Base-by-base conservation (phyloP, 2,113 vertebrate species). In the Clarias batrachus region DNA sequence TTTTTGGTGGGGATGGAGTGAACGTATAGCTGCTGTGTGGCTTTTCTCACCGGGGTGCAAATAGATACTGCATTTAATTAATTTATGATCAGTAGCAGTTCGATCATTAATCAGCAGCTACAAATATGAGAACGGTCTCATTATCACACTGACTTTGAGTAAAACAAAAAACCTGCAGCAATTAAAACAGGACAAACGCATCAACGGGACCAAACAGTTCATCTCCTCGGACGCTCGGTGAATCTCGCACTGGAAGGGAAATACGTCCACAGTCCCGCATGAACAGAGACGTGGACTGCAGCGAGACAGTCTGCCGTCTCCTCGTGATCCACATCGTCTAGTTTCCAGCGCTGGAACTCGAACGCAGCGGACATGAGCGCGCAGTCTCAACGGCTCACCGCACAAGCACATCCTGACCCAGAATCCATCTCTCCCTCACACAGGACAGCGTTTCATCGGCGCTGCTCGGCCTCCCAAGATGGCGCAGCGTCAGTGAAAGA, bases 331-430 rank as follows among this genome's bases (percentile, higher is more conserved):
- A 59, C 41, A 33, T 17, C 56, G 7, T n/a, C 70, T n/a, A 82
- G 56, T 52, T 70, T 84, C 54, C 48, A 65, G 59, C 23, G 19
- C 19, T 41, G n/a, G 52, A 81, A 37, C 83, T 80, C 78, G 83
- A 89, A 52, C n/a, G 54, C 76, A 21, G 68, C 41, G 33, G 11
- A 74, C 82, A 88, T 81, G 77, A 85, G 88, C 71, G 65, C 78
- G 27, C 33, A 54, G 71, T 71, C 73, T 56, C 33, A 25, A n/a
- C 25, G 71, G 73, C 48, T 77, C 74, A 77, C 0, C 30, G 54
- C 76, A 79, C 52, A 59, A 33, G 86, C 86, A 88, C 88, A 84
- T 68, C 78, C 84, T 89, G 88, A 89, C 88, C 88, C 86, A 90
- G 74, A 90, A 88, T 85, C 77, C 79, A 84, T 84, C 85, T 87